phyloP scores from a whole-genome alignment of 23 tunicate genomes.

The Styela clava region DNA sequence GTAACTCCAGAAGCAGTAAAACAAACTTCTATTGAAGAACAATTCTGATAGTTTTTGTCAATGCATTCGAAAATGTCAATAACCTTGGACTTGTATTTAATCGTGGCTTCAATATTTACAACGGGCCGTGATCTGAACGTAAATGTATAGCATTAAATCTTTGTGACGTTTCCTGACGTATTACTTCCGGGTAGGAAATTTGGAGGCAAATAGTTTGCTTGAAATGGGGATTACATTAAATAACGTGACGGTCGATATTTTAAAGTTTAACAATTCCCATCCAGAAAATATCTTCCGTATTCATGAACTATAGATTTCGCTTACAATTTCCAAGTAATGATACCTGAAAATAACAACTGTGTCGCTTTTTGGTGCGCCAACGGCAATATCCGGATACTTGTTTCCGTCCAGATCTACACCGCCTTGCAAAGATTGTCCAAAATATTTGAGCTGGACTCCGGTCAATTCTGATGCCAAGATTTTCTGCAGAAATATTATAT shows the following conservation, averaged over 20 bases:
- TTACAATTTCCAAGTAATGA: too few relatives aligned
- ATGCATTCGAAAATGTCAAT: conserved; percentile 36
- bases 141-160: too few relatives aligned
- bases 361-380: conserved; percentile 46
- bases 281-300: too few relatives aligned
- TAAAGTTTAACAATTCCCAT: too few relatives aligned
- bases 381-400: conserved; percentile 43
- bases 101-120: conserved; percentile 7
- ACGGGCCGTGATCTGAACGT: conserved; percentile 38
- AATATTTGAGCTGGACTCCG: conserved; percentile 17
- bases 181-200: too few relatives aligned
- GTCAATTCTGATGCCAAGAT: conserved; percentile 28
- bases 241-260: too few relatives aligned
- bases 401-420: conserved; percentile 46
- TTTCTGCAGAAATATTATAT: conserved; percentile 7
- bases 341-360: conserved; percentile 40
- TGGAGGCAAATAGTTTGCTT: too few relatives aligned
- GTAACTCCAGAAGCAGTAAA: conserved; percentile 15
- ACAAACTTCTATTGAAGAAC: conserved; percentile 9
- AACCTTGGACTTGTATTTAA: neutral
- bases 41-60: conserved; percentile 21
- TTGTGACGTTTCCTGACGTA: too few relatives aligned
- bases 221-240: too few relatives aligned
- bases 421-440: conserved; percentile 42
- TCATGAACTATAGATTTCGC: too few relatives aligned